Base-by-base conservation (phyloP, 2,888 invertebrate genomes). In the Sabatieria punctata region DNA sequence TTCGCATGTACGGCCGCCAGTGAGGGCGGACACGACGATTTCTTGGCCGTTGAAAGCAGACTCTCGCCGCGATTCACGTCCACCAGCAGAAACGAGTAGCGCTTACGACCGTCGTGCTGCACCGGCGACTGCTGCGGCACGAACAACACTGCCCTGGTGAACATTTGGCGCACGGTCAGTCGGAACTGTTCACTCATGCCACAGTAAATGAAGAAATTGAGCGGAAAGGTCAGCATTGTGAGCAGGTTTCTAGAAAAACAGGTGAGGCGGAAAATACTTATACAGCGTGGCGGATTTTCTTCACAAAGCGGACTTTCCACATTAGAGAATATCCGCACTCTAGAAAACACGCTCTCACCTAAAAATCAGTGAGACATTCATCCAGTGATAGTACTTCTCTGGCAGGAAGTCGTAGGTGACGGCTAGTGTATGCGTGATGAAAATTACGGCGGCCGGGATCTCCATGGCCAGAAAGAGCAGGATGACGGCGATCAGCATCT, bases 131-230 rank as follows among this genome's bases (percentile, higher is more conserved):
- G 11, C 26, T 8, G 58, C 4, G 58, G 53, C 19, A 58, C 54
- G 42, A 59, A 59, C 35, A 59, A 48, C 3, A 55, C 48, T 19
- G 50, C 47, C 6, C 57, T 52, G 13, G 56, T 56, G 63, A 88
- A 86, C 30, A 74, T 60, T 42, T 71, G 82, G 59, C 83, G 84
- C 65, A 88, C 88, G 0, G 88, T 88, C 64, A 86, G 85, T 43
- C n/a, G n/a, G n/a, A n/a, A n/a, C n/a, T n/a, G n/a, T n/a, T n/a
- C n/a, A n/a, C n/a, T n/a, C 89, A 89, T 91, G 8, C 85, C 85
- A 65, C 88, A 89, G 63, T 89, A 89, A 54, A 89, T 86, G 50
- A 85, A 85, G 61, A 89, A 88, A 68, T 89, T 88, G 47, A 71
- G 52, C 13, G 86, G 86, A 67, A 86, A 86, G 40, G 84, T 84